Conservation (phyloP, 30 jellyfish, hydroid and myxozoan genomes). For the Aurelia aurita complex sp. Pacific region DNA sequence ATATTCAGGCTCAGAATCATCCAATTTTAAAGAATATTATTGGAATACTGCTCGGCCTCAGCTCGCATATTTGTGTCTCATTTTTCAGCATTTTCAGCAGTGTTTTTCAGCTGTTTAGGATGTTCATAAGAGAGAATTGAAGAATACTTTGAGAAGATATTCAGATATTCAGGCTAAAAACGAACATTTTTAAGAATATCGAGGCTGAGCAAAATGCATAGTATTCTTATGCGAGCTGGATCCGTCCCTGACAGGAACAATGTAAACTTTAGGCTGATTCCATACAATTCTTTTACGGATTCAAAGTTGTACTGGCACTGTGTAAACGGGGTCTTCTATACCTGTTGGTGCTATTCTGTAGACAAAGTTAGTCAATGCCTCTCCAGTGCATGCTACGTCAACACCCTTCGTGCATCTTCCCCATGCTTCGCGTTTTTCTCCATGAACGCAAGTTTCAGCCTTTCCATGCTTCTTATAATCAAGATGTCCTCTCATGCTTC, state of each 20-base stretch:
- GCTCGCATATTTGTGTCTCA: too few relatives aligned
- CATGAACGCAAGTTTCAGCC: slow-evolving; percentile 57
- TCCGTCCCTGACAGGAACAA: not conserved
- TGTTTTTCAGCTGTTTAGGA: too few relatives aligned
- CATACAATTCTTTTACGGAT: not conserved
- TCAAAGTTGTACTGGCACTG: not conserved
- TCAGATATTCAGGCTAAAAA: not conserved
- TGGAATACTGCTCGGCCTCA: too few relatives aligned
- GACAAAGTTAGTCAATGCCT: slow-evolving; percentile 72
- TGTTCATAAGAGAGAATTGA: too few relatives aligned
- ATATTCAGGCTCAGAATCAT: too few relatives aligned
- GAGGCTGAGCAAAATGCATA: not conserved
- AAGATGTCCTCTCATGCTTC: slow-evolving; percentile 65
- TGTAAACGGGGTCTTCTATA: not conserved
- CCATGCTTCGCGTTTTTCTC: slow-evolving; percentile 48
- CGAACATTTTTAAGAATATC: too few relatives aligned
- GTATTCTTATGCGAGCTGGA: not conserved
- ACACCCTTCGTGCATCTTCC: slow-evolving; percentile 38
- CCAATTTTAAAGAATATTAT: too few relatives aligned
- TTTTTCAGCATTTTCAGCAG: too few relatives aligned
- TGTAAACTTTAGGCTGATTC: not conserved
- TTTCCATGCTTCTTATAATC: slow-evolving; percentile 64
- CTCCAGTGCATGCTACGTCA: slow-evolving; percentile 80
- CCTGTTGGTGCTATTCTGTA: slow-evolving; percentile 93
- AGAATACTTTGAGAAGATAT: too few relatives aligned